Base-by-base conservation (phyloP, 2,797 vertebrate species). In the Craterocephalus amniculus region DNA sequence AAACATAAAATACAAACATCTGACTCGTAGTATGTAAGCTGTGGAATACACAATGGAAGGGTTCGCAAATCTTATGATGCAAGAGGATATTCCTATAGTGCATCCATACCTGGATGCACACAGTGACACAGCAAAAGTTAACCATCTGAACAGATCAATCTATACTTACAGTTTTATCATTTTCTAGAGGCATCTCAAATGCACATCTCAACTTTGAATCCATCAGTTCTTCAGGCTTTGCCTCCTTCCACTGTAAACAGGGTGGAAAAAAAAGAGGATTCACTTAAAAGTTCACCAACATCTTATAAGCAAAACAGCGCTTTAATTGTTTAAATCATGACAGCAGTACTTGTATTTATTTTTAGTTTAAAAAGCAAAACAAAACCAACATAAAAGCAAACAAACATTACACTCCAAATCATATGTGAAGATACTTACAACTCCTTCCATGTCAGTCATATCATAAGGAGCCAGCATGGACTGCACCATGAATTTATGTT, bases 401-500 rank as follows among this genome's bases (percentile, higher is more conserved):
- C 35, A 35, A 38, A 38, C 11, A 4, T 4, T 14, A 14, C 12
- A 13, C 14, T 11, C 38, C n/a, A 67, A 24, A 45, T 43, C 13
- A 29, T n/a, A 6, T 36, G 43, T 24, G 36, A 31, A 58, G 35
- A 74, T 93, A 96, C 97, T 96, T 90, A 98, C 97, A 91, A 97
- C 96, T 74, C 94, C 95, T 87, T 98, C 97, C 95, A 97, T 97
- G 91, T 98, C 97, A 81, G 95, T 95, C 93, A 96, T 97, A 91
- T 97, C 96, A 58, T 91, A 76, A 2, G 97, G 97, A 80, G 96
- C 97, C 90, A 97, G 90, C 93, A 98, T 92, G 81, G 97, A 97
- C 93, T 97, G 96, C 87, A 98, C 97, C 97, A 98, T 98, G 89
- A 98, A 98, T 94, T 98, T 98, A 93, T 98, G 97, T 94, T 98